These are phyloP conservation scores for Coregonus sp. DNA, from an alignment of 2,797 vertebrate genomes.

Conservation along the genomic window DNA sequence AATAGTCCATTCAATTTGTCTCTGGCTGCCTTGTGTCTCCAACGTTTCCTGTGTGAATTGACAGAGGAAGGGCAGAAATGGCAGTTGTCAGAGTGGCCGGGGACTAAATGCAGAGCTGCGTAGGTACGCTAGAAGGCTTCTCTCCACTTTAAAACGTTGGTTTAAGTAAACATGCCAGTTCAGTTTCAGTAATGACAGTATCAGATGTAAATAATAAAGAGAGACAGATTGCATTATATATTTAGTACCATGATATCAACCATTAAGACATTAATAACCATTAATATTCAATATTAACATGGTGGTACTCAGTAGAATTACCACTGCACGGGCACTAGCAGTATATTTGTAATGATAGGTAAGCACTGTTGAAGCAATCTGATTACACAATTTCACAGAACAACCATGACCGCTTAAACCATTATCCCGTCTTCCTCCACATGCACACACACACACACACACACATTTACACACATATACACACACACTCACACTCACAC, in stretches of 20 bases:
- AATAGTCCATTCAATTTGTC: not conserved
- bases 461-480: too few species aligned
- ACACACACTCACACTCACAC: too few species aligned
- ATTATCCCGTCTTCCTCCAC: not conserved
- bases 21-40: not conserved
- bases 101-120: conserved; percentile 15
- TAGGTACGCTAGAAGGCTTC: conserved; percentile 5
- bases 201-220: not conserved
- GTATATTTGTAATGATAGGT: not conserved
- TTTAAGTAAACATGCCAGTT: not conserved
- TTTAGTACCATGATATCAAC: not conserved
- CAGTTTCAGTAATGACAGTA: not conserved
- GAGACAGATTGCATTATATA: too few species aligned
- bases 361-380: not conserved
- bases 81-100: conserved; percentile 39
- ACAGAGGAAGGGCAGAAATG: conserved; percentile 30
- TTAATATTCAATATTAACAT: not conserved
- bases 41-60: not conserved
- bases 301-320: not conserved
- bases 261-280: not conserved
- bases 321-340: not conserved
- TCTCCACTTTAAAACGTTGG: conserved; percentile 8
- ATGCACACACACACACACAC: too few species aligned
- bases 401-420: not conserved
- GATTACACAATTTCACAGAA: too few species aligned